A percentile compares a stretch with the other conserved stretches of the same genome.
Conservation (phyloP, 2,113 vertebrate species). For the Malurus alboscapulatus region DNA sequence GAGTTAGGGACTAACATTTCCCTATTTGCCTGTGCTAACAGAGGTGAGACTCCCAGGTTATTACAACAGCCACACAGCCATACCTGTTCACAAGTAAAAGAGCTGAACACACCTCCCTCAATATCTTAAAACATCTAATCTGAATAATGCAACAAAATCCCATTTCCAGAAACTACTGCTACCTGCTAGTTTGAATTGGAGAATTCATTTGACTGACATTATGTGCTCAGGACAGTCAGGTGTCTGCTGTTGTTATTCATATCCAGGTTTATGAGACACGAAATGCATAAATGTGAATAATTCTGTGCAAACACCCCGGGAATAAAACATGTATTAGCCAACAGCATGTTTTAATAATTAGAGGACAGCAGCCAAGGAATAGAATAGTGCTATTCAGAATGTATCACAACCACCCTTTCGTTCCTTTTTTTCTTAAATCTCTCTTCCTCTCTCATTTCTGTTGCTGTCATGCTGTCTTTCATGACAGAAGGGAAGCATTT, state of each 20-base stretch:
- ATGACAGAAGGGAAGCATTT: neutral
- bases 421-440: neutral
- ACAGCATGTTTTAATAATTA: conserved; percentile 39
- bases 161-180: neutral
- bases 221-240: neutral
- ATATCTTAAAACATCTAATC: neutral
- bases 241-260: neutral
- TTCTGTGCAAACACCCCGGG: neutral
- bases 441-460: neutral
- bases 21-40: neutral
- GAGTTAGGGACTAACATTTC: neutral
- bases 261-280: neutral
- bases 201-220: neutral
- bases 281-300: conserved; percentile 39
- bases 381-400: neutral
- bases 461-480: neutral
- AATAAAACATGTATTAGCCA: neutral
- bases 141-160: neutral
- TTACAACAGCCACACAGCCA: neutral
- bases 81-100: neutral
- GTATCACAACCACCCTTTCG: neutral
- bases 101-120: neutral
- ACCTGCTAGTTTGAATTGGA: neutral
- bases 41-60: neutral
- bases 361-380: conserved; percentile 28